Evolutionary conservation across 2,797 vertebrate species (phyloP).

Genomic region (Chaenodraco wilsoni): DNA sequence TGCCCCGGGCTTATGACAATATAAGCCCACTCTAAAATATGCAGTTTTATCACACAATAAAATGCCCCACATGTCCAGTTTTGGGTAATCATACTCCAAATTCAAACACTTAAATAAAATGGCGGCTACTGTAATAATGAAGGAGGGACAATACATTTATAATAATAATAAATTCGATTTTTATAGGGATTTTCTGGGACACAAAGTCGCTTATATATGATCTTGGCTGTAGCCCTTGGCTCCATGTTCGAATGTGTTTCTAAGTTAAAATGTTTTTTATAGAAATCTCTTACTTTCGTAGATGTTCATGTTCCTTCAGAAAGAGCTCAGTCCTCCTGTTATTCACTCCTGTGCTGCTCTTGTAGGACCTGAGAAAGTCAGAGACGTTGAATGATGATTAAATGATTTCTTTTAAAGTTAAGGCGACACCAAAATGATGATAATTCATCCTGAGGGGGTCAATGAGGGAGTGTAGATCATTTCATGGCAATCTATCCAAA

Average conservation of each 20-base stretch:
- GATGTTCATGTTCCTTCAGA: conserved; percentile 93
- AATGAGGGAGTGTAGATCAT: not conserved
- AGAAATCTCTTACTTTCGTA: conserved; percentile 85
- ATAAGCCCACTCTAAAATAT: too few species aligned
- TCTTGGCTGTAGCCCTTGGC: not conserved
- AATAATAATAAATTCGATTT: too few species aligned
- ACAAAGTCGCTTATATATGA: too few species aligned
- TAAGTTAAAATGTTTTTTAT: not conserved
- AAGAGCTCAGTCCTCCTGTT: conserved; percentile 93
- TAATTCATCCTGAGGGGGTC: not conserved
- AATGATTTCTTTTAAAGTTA: not conserved
- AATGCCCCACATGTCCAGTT: too few species aligned
- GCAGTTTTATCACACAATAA: too few species aligned
- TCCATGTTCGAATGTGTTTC: not conserved
- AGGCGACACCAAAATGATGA: not conserved
- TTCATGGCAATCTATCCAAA: not conserved
- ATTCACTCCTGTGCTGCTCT: conserved; percentile 90
- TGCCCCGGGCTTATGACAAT: too few species aligned
- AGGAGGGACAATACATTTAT: too few species aligned
- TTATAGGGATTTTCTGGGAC: too few species aligned
- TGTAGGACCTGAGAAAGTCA: conserved; percentile 85
- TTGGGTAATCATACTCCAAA: too few species aligned
- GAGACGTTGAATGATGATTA: conserved; percentile 1
- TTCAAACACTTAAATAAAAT: too few species aligned
- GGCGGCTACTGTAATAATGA: too few species aligned